Evolutionary conservation across 2,888 invertebrate species (phyloP).

Genomic region (Watsonalla binaria): DNA sequence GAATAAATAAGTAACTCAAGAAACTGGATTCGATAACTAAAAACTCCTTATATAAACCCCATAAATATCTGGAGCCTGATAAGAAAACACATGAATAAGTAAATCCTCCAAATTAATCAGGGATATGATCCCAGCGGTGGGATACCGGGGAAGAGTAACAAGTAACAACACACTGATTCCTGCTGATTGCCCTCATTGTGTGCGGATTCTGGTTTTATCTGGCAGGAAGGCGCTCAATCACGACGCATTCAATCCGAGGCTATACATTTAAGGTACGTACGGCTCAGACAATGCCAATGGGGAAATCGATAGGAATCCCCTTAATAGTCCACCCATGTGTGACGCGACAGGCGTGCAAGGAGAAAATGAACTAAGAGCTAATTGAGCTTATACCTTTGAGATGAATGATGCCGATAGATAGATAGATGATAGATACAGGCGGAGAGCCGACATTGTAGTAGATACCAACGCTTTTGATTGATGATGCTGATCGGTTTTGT

Average conservation of each 20-base stretch:
- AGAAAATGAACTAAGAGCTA: background rate
- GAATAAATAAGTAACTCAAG: too few relatives aligned
- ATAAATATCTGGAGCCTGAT: too few relatives aligned
- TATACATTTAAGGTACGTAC: constrained; percentile 6
- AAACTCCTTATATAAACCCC: too few relatives aligned
- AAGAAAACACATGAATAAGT: background rate
- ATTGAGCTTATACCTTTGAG: too few relatives aligned
- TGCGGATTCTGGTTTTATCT: constrained; percentile 34
- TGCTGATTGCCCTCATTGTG: constrained; percentile 60
- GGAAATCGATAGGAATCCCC: background rate
- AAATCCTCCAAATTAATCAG: background rate
- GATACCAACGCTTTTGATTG: too few relatives aligned
- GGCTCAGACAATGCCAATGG: constrained; percentile 9
- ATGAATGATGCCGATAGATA: too few relatives aligned
- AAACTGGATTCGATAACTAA: too few relatives aligned
- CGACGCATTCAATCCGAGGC: constrained; percentile 45
- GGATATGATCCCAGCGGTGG: constrained; percentile 5
- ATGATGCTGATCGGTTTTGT: too few relatives aligned
- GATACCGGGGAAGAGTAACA: constrained; percentile 17
- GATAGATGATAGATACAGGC: too few relatives aligned
- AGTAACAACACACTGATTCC: constrained; percentile 44
- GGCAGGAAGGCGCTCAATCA: constrained; percentile 48
- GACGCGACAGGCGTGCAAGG: background rate
- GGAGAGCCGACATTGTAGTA: too few relatives aligned
- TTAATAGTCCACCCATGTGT: background rate